Conservation (phyloP, 2,797 vertebrate species). For the Trematomus bernacchii region DNA sequence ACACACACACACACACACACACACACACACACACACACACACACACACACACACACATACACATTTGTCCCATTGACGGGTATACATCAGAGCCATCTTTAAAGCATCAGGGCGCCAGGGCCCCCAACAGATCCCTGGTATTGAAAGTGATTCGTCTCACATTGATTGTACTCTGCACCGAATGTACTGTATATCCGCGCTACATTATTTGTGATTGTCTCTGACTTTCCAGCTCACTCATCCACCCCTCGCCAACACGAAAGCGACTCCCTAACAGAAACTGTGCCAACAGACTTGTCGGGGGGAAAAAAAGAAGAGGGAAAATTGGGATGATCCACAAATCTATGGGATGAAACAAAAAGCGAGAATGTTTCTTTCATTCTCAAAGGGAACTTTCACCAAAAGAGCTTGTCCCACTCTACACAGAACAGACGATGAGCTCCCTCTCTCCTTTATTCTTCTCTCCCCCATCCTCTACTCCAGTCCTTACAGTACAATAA, state of each 20-base stretch:
- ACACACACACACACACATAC: conserved; percentile 1
- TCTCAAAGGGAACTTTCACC: conserved; percentile 71
- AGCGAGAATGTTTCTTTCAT: conserved; percentile 55
- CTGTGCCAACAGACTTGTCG: conserved; percentile 44
- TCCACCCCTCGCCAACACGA: neutral
- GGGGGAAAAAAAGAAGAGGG: conserved; percentile 12
- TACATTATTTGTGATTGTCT: conserved; percentile 59
- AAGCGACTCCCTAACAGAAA: conserved; percentile 30
- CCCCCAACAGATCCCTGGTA: conserved; percentile 59
- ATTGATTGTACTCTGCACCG: conserved; percentile 62
- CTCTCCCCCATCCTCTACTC: conserved; percentile 50
- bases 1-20: conserved; percentile 4
- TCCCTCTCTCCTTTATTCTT: conserved; percentile 36
- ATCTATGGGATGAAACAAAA: conserved; percentile 62
- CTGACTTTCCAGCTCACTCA: conserved; percentile 18
- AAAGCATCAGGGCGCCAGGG: conserved; percentile 38
- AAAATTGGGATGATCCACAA: conserved; percentile 65
- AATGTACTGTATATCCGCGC: conserved; percentile 38
- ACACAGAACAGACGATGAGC: conserved; percentile 58
- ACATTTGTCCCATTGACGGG: conserved; percentile 10
- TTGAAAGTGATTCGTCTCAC: conserved; percentile 74
- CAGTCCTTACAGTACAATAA: conserved; percentile 78
- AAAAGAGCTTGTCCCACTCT: conserved; percentile 70
- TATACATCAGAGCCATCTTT: conserved; percentile 36
- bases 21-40: neutral